phyloP scores from a whole-genome alignment of 1,140 invertebrate genomes.

The Watersipora subatra region DNA sequence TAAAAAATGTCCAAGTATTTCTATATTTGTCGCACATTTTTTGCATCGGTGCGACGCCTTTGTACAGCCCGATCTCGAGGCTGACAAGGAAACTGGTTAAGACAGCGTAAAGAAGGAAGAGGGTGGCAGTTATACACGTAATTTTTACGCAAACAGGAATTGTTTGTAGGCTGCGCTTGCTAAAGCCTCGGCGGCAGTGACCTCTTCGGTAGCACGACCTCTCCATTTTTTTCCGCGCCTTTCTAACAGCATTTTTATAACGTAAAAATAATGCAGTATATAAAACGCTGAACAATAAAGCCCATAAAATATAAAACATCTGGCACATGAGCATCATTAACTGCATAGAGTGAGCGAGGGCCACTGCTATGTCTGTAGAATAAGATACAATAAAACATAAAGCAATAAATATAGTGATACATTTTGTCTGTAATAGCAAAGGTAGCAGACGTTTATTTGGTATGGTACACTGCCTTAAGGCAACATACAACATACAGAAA shows the following conservation, averaged over 20 bases:
- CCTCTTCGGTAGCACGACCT: neutral
- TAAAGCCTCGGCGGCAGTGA: neutral
- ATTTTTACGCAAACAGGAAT: neutral
- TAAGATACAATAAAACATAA: neutral
- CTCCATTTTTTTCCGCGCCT: neutral
- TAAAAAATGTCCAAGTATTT: neutral
- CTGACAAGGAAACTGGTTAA: neutral
- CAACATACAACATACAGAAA: neutral
- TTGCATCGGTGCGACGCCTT: neutral
- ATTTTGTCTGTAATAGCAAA: neutral
- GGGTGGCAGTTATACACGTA: neutral
- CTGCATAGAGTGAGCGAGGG: neutral
- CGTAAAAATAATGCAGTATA: neutral
- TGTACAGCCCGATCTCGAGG: neutral
- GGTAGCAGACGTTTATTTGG: neutral
- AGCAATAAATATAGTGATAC: neutral
- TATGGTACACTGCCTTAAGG: neutral
- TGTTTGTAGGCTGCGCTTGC: neutral
- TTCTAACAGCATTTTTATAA: neutral
- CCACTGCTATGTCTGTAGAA: neutral
- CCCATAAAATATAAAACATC: neutral
- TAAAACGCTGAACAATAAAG: neutral
- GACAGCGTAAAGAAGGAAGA: neutral
- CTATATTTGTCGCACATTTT: neutral
- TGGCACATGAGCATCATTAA: neutral